phyloP scores from a whole-genome alignment of 2,888 invertebrate genomes.

The Cheilosia grossa region DNA sequence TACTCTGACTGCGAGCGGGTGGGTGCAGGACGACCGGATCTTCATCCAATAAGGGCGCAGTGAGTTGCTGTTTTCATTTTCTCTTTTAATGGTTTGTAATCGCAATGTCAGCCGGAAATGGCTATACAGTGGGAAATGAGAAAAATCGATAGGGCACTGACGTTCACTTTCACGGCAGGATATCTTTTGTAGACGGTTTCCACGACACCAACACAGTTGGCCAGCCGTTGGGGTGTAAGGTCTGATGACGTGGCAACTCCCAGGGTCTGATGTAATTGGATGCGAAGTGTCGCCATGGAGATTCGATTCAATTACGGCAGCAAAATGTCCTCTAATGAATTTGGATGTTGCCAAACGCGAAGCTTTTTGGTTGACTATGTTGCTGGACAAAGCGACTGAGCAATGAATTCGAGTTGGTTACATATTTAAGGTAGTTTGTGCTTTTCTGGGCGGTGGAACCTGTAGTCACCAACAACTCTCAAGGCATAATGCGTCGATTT shows the following conservation, averaged over 20 bases:
- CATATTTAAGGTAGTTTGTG: too few species aligned
- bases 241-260: slow-evolving; percentile 27
- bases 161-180: slow-evolving; percentile 35
- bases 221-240: slow-evolving; percentile 34
- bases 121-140: slow-evolving; percentile 1
- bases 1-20: slow-evolving; percentile 41
- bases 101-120: slow-evolving; percentile 43
- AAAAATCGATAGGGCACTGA: slow-evolving; percentile 19
- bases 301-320: slow-evolving; percentile 4
- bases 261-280: slow-evolving; percentile 31
- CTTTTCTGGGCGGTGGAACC: too few species aligned
- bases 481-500: too few species aligned
- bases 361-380: too few species aligned
- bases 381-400: too few species aligned
- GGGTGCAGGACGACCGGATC: slow-evolving; percentile 57
- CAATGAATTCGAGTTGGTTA: too few species aligned
- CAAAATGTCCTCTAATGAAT: neutral
- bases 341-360: too few species aligned
- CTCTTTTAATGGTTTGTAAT: slow-evolving; percentile 41
- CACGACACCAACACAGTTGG: slow-evolving; percentile 12
- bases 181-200: slow-evolving; percentile 42
- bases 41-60: slow-evolving; percentile 47
- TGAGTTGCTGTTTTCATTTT: slow-evolving; percentile 51
- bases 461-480: too few species aligned
- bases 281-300: neutral